Percentiles rank a stretch among this genome's conserved stretches.
phyloP scores from a whole-genome alignment of 2,797 vertebrate genomes.

The Spheniscus humboldti region DNA sequence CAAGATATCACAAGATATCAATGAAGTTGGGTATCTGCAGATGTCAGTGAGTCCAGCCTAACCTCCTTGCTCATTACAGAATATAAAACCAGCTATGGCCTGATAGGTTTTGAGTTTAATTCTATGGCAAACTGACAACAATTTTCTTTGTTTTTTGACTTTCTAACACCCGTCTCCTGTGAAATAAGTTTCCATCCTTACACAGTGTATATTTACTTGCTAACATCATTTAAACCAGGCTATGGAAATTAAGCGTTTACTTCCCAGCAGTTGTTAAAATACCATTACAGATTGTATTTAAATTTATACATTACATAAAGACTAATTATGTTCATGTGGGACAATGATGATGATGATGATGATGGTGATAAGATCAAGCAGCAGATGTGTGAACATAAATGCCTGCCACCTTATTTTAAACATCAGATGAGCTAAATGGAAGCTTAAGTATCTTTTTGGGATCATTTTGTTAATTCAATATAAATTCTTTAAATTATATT shows the following conservation, averaged over 20 bases:
- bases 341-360: not conserved
- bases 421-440: not conserved
- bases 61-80: not conserved
- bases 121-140: not conserved
- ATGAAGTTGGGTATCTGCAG: not conserved
- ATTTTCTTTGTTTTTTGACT: not conserved
- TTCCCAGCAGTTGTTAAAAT: conserved; percentile 20
- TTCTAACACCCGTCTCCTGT: not conserved
- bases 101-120: not conserved
- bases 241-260: not conserved
- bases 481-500: not conserved
- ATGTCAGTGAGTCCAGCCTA: not conserved
- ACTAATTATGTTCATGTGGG: conserved; percentile 4
- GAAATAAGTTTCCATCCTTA: not conserved
- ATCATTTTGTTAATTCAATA: not conserved
- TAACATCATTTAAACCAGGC: not conserved
- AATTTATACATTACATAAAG: not conserved
- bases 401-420: not conserved
- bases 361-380: not conserved
- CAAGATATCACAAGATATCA: not conserved
- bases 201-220: not conserved
- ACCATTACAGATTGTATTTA: conserved; percentile 2
- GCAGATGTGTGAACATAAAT: not conserved
- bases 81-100: not conserved
- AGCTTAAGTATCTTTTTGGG: not conserved